Evolutionary conservation across 2,797 vertebrate species (phyloP).

Genomic region (Dallia pectoralis): DNA sequence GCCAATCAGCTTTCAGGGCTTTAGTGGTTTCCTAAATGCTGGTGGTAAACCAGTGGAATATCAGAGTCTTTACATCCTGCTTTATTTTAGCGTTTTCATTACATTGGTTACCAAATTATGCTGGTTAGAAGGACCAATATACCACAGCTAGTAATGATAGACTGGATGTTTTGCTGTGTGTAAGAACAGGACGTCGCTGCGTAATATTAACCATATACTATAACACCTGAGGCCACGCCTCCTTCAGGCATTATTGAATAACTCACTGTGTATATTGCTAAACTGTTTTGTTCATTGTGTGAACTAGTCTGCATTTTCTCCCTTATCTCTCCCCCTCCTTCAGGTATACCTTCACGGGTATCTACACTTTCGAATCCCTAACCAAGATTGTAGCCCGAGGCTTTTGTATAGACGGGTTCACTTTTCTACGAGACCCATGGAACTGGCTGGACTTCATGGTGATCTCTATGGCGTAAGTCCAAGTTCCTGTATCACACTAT

Average conservation of each 20-base stretch:
- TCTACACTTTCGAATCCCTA: conserved; percentile 98
- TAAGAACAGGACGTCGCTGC: too few relatives aligned
- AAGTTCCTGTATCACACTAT: background rate
- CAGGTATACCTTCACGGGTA: conserved; percentile 98
- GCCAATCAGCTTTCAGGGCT: too few relatives aligned
- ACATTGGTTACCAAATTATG: too few relatives aligned
- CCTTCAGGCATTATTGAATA: background rate
- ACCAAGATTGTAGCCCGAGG: conserved; percentile 98
- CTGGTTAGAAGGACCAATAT: too few relatives aligned
- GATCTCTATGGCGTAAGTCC: conserved; percentile 99
- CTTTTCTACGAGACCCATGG: conserved; percentile 96
- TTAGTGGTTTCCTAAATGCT: too few relatives aligned
- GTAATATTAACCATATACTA: too few relatives aligned
- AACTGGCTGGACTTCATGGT: conserved; percentile 99
- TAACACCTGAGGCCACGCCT: too few relatives aligned
- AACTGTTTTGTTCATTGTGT: background rate
- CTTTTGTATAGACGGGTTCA: conserved; percentile 95
- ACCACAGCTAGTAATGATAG: too few relatives aligned
- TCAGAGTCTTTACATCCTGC: too few relatives aligned
- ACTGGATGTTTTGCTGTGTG: too few relatives aligned
- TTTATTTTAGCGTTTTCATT: too few relatives aligned
- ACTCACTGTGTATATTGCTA: background rate
- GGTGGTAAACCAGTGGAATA: too few relatives aligned
- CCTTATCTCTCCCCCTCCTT: background rate
- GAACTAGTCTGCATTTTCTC: background rate